Evolutionary conservation across 1,140 invertebrate genomes (phyloP), one percentile per base, ranked within the genome.

Genomic region (Caenorhabditis remanei): DNA sequence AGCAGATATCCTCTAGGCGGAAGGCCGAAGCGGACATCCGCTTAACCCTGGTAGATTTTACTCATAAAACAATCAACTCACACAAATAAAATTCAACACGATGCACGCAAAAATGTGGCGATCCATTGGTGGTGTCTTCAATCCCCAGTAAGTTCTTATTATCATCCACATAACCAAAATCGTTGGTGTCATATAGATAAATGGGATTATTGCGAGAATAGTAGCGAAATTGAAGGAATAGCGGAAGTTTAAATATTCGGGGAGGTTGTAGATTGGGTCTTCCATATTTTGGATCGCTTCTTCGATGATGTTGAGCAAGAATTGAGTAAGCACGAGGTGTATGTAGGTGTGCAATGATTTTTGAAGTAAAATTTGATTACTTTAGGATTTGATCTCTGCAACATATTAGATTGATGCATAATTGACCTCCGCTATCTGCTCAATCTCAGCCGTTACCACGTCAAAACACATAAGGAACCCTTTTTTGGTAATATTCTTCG

Each of bases 91-190:
- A n/a, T 65, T 65, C 13, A 65, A 9, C 11, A 13, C 32, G 11
- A 65, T 65, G 32, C 21, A 65, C 32, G 14, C 40, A 13, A 65
- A 65, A 65, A 65, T 65, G 32, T 65, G 61, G 41, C 61, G 61
- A 65, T 65, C 61, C 24, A 65, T 65, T 32, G 61, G 32, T 2
- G 8, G 7, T 9, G 21, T 65, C 32, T 65, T 65, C 7, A 24
- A 65, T 65, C 14, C 0, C 32, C 21, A 65, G 40, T 65, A 65
- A 9, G 61, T 65, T 8, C 21, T 32, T 5, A 65, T 24, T 13
- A 65, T 65, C 40, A 14, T 65, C 8, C 21, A 65, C 61, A 65
- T 65, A 40, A 65, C 32, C 11, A 6, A 8, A 9, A 65, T 65
- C 13, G 61, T 65, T 4, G 61, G 61, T 40, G 61, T 21, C 61